phyloP scores from a whole-genome alignment of 1,140 invertebrate species.

The Pseudomyrmex dendroicus region DNA sequence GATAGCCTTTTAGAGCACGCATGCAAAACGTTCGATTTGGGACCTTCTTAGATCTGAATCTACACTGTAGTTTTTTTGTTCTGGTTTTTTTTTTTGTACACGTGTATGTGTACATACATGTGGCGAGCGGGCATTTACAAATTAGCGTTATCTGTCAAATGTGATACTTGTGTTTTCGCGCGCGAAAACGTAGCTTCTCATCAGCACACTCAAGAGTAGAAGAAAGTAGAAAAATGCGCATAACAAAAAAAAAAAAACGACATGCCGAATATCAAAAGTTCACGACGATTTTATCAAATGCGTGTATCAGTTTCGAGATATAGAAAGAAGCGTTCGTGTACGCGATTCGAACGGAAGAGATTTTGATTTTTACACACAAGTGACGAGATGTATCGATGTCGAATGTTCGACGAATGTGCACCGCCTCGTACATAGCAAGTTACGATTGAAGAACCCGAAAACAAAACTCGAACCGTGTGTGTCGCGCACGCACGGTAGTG shows the following conservation, averaged over 20 bases:
- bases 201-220: constrained; percentile 3
- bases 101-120: neutral
- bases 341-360: neutral
- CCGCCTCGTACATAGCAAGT: neutral
- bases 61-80: constrained; percentile 9
- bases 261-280: constrained; percentile 27
- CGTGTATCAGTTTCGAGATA: neutral
- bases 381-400: neutral
- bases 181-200: constrained; percentile 37
- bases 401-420: neutral
- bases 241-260: neutral
- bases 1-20: constrained; percentile 19
- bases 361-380: neutral
- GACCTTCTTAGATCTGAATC: constrained; percentile 27
- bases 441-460: neutral
- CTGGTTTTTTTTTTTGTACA: neutral
- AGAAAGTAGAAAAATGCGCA: neutral
- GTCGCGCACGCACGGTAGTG: neutral
- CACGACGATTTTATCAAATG: neutral
- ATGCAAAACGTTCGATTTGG: constrained; percentile 28
- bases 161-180: constrained; percentile 77
- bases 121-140: constrained; percentile 26
- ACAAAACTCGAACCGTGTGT: neutral
- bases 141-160: constrained; percentile 72
- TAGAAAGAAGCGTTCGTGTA: neutral